Base-by-base conservation (phyloP, 2,113 vertebrate species). In the Chaetura pelagica region DNA sequence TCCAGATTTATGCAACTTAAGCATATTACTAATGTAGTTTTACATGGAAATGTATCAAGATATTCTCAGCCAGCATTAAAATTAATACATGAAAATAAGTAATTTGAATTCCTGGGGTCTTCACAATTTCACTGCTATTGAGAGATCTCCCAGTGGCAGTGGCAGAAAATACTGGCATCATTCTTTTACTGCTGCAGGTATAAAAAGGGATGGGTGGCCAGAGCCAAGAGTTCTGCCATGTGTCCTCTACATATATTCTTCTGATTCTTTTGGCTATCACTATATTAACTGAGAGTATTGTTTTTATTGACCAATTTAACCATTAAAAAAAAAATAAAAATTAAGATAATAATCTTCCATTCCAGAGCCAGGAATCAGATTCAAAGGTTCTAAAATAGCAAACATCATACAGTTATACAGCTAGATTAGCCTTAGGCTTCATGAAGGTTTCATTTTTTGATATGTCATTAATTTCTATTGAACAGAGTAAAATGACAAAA, bases 161-260 rank as follows among this genome's bases (percentile, higher is more conserved):
- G 35, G 11, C 7, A 46, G 55, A 7, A 55, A 27, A 26, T 0
- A 30, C 20, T 34, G 54, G 23, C 69, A 91, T 15, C 46, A 15
- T 67, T 69, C 27, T 74, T 27, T 42, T 32, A 4, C 20, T 74
- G n/a, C 73, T 84, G 30, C 9, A n/a, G 27, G 10, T 11, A 23
- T n/a, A 14, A 21, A 4, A 34, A 29, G 15, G 9, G 5, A 6
- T 26, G 55, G 24, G 40, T 51, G 24, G 46, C 38, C 27, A 35
- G 22, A 35, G 19, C 40, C 30, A 42, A 26, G 16, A 42, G 8
- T 55, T 89, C 32, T 77, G 34, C 27, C 12, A 5, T 0, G 2
- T 23, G 26, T 17, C 7, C 20, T 68, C 61, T 34, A 4, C 0
- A 0, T 12, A 4, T 35, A 7, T 32, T 40, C 40, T 42, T 9